Evolutionary conservation across 2,797 vertebrate genomes (phyloP), one percentile per base, ranked within the genome.

Genomic region (Limnodromus scolopaceus): DNA sequence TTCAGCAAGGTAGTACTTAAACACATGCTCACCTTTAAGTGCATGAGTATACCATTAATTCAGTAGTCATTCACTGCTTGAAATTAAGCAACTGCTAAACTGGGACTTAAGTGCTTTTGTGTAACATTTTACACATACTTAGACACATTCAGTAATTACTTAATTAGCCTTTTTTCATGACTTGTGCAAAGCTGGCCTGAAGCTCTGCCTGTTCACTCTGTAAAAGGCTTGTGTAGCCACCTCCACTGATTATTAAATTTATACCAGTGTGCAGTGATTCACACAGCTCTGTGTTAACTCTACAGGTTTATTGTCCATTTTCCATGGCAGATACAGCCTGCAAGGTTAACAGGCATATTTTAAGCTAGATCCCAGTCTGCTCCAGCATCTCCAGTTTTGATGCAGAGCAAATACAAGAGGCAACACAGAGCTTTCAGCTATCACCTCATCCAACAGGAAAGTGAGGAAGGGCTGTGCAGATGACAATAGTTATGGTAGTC

Each of bases 51-150:
- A 24, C 43, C 38, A 16, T 64, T 91, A 93, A 72, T 28, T 38
- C 38, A 92, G 58, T 36, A 43, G 1, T 39, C 84, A 68, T 48
- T 81, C 61, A 58, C 39, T 71, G 69, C 27, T 63, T 72, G 39
- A 88, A 86, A 87, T 74, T 32, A 86, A 78, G 30, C 69, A 89
- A 75, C 38, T 41, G 27, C 24, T 79, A 63, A 69, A 58, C 36
- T 46, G 46, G n/a, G 36, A 71, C 8, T 86, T 72, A 79, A 3
- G 18, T 74, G 63, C 83, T 95, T 98, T 96, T 88, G 83, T 96
- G 92, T 87, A 93, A 89, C 71, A 85, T 90, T 96, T 97, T 96
- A 94, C 60, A 87, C 30, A 49, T 43, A 71, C 87, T 75, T 96
- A 93, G 89, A 78, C 43, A 91, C 66, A 45, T 91, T 77, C 43